Evolutionary conservation across 2,888 invertebrate genomes (phyloP), one percentile per base, ranked within the genome.

Genomic region (Acrobeloides nanus): DNA sequence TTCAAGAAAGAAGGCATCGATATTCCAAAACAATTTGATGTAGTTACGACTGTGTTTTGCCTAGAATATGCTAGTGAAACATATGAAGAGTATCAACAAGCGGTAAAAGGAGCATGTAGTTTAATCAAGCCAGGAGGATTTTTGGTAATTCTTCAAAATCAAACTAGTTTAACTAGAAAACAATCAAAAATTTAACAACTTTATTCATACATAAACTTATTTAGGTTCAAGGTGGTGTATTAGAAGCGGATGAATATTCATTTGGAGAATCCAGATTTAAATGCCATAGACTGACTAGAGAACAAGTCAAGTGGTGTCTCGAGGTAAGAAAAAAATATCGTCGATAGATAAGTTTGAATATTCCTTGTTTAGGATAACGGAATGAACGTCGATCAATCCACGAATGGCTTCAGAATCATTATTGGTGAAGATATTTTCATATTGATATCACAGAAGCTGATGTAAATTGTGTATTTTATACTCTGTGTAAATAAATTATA

Each of bases 171-270:
- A 20, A 7, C 12, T 43, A 10, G 7, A 6, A 15, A 18, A 17
- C 15, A 32, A 34, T n/a, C 12, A 18, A 41, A 12, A 29, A 21
- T 10, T 18, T 32, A 8, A 18, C 12, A 29, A 25, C 18, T 10
- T 15, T 12, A 20, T 45, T 57, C 33, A 41, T 62, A 58, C 53
- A 64, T n/a, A n/a, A n/a, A n/a, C n/a, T n/a, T n/a, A n/a, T n/a
- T n/a, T n/a, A n/a, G n/a, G n/a, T n/a, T n/a, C 67, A 69, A 53
- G 71, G 71, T 10, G 71, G 71, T 3, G 68, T 71, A 8, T 48
- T 71, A 21, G 59, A 68, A 21, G 71, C 67, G 5, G 59, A 59
- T 8, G 62, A 61, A 27, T 71, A 71, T 41, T 56, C 56, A 7
- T 71, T 71, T 43, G 68, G 64, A 10, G 66, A 62, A 4, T 59